Percentiles rank a stretch among this genome's conserved stretches.
Evolutionary conservation across 2,888 invertebrate genomes (phyloP).

Genomic region (Vandiemenella viatica): DNA sequence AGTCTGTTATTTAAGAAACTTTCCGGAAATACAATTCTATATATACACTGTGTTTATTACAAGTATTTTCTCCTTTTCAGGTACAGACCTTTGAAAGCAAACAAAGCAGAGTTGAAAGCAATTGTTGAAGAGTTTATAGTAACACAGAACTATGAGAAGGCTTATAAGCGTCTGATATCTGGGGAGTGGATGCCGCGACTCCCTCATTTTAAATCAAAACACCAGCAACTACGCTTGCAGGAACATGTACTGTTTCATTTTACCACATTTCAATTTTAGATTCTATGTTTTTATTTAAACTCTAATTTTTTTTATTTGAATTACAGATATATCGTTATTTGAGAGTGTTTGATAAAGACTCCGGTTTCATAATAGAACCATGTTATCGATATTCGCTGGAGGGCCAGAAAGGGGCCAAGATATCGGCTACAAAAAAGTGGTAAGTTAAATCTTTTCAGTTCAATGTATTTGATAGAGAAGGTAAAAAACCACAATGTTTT

Average conservation of each 20-base stretch:
- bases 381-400: conserved; percentile 93
- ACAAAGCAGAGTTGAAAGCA: conserved; percentile 62
- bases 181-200: conserved; percentile 74
- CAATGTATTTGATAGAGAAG: too few species aligned
- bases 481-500: too few species aligned
- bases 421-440: conserved; percentile 90
- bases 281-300: conserved; percentile 6
- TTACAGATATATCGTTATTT: conserved; percentile 83
- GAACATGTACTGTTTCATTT: conserved; percentile 87
- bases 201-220: conserved; percentile 44
- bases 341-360: conserved; percentile 83
- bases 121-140: conserved; percentile 74
- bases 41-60: too few species aligned
- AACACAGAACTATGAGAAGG: conserved; percentile 78
- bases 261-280: not conserved
- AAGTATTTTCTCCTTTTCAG: conserved; percentile 33
- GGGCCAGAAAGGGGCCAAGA: conserved; percentile 88
- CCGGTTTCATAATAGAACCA: conserved; percentile 88
- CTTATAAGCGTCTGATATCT: conserved; percentile 57
- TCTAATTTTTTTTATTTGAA: conserved; percentile 1
- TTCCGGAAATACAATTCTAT: too few species aligned
- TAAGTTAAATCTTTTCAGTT: too few species aligned
- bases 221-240: conserved; percentile 68
- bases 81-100: conserved; percentile 70
- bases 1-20: too few species aligned